Evolutionary conservation across 2,113 vertebrate species (phyloP), one percentile per base, ranked within the genome.

Genomic region (Cephalopholis sonnerati): DNA sequence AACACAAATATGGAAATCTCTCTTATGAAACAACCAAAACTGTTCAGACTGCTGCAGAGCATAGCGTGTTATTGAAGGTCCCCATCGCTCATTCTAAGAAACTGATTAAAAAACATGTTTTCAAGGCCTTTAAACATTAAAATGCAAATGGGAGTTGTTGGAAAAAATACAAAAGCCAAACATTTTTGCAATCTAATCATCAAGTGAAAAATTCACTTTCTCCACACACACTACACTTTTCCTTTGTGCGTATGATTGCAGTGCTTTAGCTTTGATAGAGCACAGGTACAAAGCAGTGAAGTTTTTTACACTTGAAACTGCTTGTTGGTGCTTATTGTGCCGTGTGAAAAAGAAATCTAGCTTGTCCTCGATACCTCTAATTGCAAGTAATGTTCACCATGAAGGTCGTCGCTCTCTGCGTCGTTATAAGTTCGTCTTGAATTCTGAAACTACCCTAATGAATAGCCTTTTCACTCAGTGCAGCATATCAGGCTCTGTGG

Each of bases 311-410:
- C 50, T 25, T 48, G 7, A 41, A 25, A 41, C 16, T 62, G 65
- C 24, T 55, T 50, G 18, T 20, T 71, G 16, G 16, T 32, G 25
- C 68, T 29, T 62, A 16, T 24, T 15, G 17, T 57, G 20, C 32
- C 54, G 50, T 32, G 10, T 62, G 29, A 36, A 11, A 62, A 62
- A 62, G 18, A 62, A 36, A 36, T 29, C 27, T 20, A 36, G 5
- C 9, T 24, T 44, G 25, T 69, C 67, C 48, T 75, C 22, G 16
- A 54, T 58, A 2, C 36, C 18, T 74, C 1, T 68, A 55, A 79
- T 77, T 71, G 29, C 48, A 64, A 29, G 12, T 46, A 24, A n/a
- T 36, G 41, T 65, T 87, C 20, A 53, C 7, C 61, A 18, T 9
- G 11, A 59, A 81, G 54, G 65, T 71, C 22, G 7, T 24, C 8